Evolutionary conservation across 2,113 vertebrate genomes (phyloP).

Genomic region (Mustelus asterias): DNA sequence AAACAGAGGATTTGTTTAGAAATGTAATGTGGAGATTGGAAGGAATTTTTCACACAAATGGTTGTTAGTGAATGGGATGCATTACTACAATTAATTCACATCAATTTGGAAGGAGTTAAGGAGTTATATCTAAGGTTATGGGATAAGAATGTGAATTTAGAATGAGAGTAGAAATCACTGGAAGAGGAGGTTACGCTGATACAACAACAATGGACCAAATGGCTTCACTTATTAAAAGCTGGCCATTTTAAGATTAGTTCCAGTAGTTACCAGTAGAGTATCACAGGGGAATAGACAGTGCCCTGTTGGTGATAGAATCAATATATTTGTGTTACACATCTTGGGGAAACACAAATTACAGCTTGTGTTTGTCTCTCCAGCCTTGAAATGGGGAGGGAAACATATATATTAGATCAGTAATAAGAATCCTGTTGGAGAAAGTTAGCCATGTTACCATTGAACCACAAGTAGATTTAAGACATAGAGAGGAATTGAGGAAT

Average conservation of each 20-base stretch:
- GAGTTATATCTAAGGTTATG: not conserved
- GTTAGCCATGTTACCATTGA: not conserved
- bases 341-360: not conserved
- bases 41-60: not conserved
- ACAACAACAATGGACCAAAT: not conserved
- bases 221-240: not conserved
- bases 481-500: not conserved
- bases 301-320: not conserved
- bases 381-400: not conserved
- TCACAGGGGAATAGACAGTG: not conserved
- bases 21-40: not conserved
- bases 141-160: not conserved
- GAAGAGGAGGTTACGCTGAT: not conserved
- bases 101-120: not conserved
- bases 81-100: not conserved
- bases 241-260: not conserved
- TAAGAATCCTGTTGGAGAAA: not conserved
- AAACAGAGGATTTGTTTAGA: not conserved
- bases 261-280: not conserved
- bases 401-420: not conserved
- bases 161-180: not conserved
- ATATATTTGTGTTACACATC: not conserved
- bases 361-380: not conserved
- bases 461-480: not conserved
- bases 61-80: not conserved